phyloP scores from a whole-genome alignment of 2,888 invertebrate genomes.

The Alentia gelatinosa region DNA sequence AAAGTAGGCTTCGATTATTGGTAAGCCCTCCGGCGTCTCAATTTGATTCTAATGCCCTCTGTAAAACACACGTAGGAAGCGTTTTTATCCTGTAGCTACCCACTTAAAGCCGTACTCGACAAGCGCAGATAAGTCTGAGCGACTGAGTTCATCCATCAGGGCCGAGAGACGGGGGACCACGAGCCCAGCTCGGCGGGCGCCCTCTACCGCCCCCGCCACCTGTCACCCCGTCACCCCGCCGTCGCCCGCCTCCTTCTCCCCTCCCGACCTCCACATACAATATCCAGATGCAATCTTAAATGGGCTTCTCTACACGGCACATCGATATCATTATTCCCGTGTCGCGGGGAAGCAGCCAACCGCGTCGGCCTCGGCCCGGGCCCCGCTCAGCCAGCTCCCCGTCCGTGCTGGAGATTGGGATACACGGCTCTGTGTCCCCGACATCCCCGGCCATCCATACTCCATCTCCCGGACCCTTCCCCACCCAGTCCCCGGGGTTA shows the following conservation, averaged over 20 bases:
- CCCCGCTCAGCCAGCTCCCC: not conserved
- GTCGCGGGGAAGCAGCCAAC: not conserved
- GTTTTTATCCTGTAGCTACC: not conserved
- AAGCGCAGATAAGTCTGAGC: not conserved
- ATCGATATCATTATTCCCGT: conserved; percentile 6
- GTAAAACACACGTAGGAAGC: not conserved
- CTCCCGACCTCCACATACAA: not conserved
- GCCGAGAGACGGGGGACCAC: not conserved
- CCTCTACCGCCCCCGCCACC: not conserved
- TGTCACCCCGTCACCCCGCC: conserved; percentile 11
- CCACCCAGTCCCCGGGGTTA: too few species aligned
- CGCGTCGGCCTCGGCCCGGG: not conserved
- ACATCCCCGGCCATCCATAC: too few species aligned
- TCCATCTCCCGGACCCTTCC: too few species aligned
- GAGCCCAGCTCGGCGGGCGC: not conserved
- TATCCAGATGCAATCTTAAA: conserved; percentile 25
- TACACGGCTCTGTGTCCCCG: too few species aligned
- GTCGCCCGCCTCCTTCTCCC: not conserved
- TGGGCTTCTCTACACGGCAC: not conserved
- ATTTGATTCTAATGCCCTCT: not conserved
- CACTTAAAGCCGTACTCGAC: not conserved
- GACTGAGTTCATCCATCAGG: not conserved
- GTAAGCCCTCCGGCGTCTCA: not conserved
- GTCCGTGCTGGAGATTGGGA: too few species aligned
- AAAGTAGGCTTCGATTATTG: not conserved